phyloP scores from a whole-genome alignment of 2,797 vertebrate species.

The Anguilla obscura region DNA sequence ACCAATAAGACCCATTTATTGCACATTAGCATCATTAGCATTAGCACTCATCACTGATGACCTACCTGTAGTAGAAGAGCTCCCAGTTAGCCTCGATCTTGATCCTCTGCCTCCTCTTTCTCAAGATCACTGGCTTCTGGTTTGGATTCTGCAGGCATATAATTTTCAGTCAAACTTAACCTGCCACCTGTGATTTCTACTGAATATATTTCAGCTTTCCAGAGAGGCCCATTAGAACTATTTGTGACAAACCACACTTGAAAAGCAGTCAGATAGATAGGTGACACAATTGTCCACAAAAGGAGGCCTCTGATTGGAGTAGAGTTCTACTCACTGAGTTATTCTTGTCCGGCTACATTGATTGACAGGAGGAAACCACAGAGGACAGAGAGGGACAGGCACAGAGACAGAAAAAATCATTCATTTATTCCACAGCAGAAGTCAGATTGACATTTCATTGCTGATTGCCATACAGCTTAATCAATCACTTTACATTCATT shows the following conservation, averaged over 20 bases:
- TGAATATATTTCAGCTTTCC: not conserved
- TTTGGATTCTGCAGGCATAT: constrained; percentile 80
- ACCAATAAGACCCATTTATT: not conserved
- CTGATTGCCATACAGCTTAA: not conserved
- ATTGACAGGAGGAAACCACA: constrained; percentile 69
- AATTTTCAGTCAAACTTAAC: constrained; percentile 27
- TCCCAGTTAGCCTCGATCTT: constrained; percentile 99
- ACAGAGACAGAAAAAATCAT: not conserved
- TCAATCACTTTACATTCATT: not conserved
- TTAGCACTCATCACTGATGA: not conserved
- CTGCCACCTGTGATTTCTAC: not conserved
- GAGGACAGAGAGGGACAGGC: not conserved
- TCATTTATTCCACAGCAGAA: not conserved
- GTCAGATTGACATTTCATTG: not conserved
- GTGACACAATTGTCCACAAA: no score
- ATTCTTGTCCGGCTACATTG: constrained; percentile 97
- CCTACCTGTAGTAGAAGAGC: constrained; percentile 97
- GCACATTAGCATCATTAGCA: not conserved
- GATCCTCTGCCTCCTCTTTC: constrained; percentile 95
- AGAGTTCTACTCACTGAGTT: constrained; percentile 88
- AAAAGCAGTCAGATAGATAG: not conserved
- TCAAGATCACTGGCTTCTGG: constrained; percentile 95
- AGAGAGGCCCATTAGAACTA: not conserved
- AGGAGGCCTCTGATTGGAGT: constrained; percentile 53
- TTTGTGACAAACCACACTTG: not conserved